Base-by-base conservation (phyloP, 2,797 vertebrate genomes). In the Gymnoscopelus microlampas region DNA sequence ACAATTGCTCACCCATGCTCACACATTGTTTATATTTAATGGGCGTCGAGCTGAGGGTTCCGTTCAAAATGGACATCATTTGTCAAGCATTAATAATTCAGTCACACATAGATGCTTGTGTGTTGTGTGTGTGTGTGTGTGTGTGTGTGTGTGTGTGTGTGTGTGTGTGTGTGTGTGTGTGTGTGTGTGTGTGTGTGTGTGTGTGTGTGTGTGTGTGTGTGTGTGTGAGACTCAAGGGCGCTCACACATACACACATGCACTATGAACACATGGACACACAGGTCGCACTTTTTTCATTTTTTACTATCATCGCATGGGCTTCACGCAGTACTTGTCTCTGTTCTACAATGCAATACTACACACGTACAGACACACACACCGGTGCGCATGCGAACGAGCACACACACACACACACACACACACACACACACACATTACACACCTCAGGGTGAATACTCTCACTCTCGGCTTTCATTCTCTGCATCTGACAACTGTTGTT, bases 1-100 rank as follows among this genome's bases (percentile, higher is more conserved):
- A 44, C 79, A 88, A 90, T 87, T 81, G 70, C 83, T 87, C 82
- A 80, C 78, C 85, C 73, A 75, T 80, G 66, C 55, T 24, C 81
- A 81, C 55, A 26, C 81, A 80, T 84, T 91, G 89, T 89, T 89
- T 91, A 87, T 89, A 88, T 91, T 87, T 90, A 91, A 92, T 92
- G 82, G 67, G 90, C 88, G 77, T 80, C 58, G 72, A 87, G 80
- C 80, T 72, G 81, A 80, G 78, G 76, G 82, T 85, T 73, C 84
- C 71, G 66, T 84, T 85, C 72, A 84, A 90, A 89, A 91, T 92
- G 88, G 81, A 73, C 70, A 83, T 90, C 89, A 91, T 94, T 94
- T 92, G 90, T 92, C 90, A 91, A 80, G 63, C 83, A 87, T 94
- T 89, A 92, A 92, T 93, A 91, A 94, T 94, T 91, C 85, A 92